phyloP scores from a whole-genome alignment of 2,888 invertebrate species.

The Drosophila barbarae region DNA sequence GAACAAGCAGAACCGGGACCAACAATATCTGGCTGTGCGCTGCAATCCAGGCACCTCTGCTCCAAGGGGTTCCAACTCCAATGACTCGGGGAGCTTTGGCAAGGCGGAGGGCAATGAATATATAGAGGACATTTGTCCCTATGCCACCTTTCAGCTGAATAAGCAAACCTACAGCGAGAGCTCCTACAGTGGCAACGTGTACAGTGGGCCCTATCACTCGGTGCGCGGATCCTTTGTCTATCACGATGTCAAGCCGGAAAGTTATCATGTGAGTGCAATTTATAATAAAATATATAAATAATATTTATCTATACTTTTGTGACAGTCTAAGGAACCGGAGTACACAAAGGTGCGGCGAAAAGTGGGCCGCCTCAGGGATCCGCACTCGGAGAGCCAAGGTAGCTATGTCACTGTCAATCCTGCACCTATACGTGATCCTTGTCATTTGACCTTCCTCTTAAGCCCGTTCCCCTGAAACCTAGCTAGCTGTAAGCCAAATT shows the following conservation, averaged over 20 bases:
- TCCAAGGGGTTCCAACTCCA: conserved; percentile 79
- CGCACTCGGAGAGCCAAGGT: conserved; percentile 93
- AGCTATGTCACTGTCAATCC: conserved; percentile 54
- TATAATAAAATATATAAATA: not conserved
- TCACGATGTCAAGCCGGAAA: conserved; percentile 89
- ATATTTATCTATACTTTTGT: not conserved
- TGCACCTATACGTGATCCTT: not conserved
- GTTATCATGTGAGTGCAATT: conserved; percentile 76
- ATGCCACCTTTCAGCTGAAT: conserved; percentile 94
- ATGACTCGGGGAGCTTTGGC: conserved; percentile 82
- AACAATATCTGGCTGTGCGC: conserved; percentile 87
- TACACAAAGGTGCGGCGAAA: conserved; percentile 91
- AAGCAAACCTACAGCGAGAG: conserved; percentile 93
- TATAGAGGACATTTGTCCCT: conserved; percentile 95
- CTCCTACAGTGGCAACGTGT: conserved; percentile 93
- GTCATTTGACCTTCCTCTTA: too few species aligned
- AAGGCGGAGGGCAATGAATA: conserved; percentile 85
- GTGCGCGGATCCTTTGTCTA: conserved; percentile 93
- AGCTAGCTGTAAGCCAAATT: conserved; percentile 68
- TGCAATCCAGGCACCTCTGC: conserved; percentile 81
- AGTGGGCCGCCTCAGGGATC: conserved; percentile 88
- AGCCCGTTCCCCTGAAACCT: conserved; percentile 3
- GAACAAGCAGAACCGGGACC: conserved; percentile 89
- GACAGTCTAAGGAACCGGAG: conserved; percentile 86
- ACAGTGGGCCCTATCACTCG: conserved; percentile 92